Percentiles rank a stretch among this genome's conserved stretches.
These are phyloP conservation scores for Physeter macrocephalus DNA, from an alignment of 2,113 vertebrate species.

Conservation along the genomic window DNA sequence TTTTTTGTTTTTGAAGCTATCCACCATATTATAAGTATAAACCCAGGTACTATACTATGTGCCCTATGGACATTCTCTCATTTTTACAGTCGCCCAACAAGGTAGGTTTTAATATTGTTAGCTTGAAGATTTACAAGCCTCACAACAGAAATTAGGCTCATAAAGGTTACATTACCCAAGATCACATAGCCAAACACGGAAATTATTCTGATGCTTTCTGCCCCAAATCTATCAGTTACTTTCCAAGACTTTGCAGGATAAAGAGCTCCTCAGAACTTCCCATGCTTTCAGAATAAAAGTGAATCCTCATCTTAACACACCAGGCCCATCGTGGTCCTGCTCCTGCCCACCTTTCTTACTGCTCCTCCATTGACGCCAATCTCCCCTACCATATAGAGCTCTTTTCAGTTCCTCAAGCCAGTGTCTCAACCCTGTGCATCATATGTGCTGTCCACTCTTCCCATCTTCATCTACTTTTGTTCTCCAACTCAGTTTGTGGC, in stretches of 20 bases:
- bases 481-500: too few species aligned
- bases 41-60: neutral
- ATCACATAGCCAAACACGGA: neutral
- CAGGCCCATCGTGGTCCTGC: neutral
- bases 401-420: neutral
- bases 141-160: neutral
- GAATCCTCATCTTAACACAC: neutral
- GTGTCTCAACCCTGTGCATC: neutral
- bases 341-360: neutral
- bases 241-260: neutral
- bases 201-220: neutral
- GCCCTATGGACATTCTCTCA: neutral
- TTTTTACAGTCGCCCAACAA: neutral
- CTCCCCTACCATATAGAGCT: neutral
- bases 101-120: neutral
- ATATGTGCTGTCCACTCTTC: neutral
- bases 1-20: neutral
- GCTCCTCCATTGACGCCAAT: neutral
- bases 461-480: neutral
- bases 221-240: neutral
- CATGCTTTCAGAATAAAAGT: neutral
- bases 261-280: neutral
- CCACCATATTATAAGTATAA: neutral
- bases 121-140: neutral
- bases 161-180: neutral